phyloP scores from a whole-genome alignment of 2,888 invertebrate genomes.

The Cyrtodaria siliqua region DNA sequence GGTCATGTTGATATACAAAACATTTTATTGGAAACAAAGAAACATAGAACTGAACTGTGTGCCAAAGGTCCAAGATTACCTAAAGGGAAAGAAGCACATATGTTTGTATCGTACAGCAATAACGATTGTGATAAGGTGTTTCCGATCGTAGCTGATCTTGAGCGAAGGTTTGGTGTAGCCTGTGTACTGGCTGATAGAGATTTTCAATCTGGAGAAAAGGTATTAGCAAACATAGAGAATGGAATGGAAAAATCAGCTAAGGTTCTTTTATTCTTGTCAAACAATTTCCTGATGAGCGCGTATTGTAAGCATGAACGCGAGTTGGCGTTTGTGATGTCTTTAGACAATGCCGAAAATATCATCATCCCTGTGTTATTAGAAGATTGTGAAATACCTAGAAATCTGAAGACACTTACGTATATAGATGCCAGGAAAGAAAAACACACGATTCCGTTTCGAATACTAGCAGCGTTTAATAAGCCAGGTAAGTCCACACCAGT shows the following conservation, averaged over 20 bases:
- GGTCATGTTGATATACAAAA: too few species aligned
- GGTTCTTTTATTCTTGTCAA: conserved; percentile 25
- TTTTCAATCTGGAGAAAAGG: conserved; percentile 40
- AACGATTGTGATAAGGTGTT: conserved; percentile 18
- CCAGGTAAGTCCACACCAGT: conserved; percentile 30
- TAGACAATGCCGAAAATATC: conserved; percentile 23
- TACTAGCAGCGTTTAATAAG: conserved; percentile 10
- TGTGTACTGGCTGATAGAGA: conserved; percentile 38
- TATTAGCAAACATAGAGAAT: conserved; percentile 21
- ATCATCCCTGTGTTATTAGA: conserved; percentile 38
- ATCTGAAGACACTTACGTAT: conserved; percentile 40
- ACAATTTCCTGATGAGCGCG: conserved; percentile 28
- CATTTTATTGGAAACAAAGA: too few species aligned
- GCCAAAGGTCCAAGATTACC: conserved; percentile 10
- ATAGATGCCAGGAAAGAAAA: conserved; percentile 28
- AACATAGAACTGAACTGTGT: too few species aligned
- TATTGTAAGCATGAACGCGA: conserved; percentile 40
- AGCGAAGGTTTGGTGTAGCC: conserved; percentile 12
- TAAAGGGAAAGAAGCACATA: conserved; percentile 27
- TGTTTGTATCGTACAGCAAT: conserved; percentile 37
- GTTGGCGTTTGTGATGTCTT: conserved; percentile 26
- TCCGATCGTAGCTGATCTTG: conserved; percentile 19
- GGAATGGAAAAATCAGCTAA: conserved; percentile 25
- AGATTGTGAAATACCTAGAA: conserved; percentile 36
- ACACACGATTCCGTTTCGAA: conserved; percentile 8